Evolutionary conservation across 2,888 invertebrate genomes (phyloP).

Genomic region (Pammene fasciana): DNA sequence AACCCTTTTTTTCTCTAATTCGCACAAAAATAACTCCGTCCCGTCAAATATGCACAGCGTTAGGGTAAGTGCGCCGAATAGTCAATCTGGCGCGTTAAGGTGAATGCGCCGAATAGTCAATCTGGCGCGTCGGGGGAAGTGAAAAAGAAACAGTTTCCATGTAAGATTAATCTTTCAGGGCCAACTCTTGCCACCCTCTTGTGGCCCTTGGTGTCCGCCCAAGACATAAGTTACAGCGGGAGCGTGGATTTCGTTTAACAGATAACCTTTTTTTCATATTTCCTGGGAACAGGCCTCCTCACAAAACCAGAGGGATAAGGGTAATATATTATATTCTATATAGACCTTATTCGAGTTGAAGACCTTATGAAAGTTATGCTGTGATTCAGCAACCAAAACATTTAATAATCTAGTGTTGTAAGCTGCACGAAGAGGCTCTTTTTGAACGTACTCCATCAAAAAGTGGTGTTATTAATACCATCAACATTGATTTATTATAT

Average conservation of each 20-base stretch:
- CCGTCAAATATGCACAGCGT: slow-evolving; percentile 16
- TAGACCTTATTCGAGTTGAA: too few relatives aligned
- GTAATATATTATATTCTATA: too few relatives aligned
- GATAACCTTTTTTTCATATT: too few relatives aligned
- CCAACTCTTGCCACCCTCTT: slow-evolving; percentile 34
- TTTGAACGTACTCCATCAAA: too few relatives aligned
- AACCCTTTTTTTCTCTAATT: background rate
- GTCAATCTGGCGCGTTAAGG: slow-evolving; percentile 26
- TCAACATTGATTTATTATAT: too few relatives aligned
- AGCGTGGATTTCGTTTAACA: background rate
- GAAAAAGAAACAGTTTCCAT: slow-evolving; percentile 43
- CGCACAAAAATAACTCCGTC: background rate
- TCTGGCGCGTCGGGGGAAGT: slow-evolving; percentile 22
- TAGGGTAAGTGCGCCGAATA: slow-evolving; percentile 16
- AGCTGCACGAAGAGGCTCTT: too few relatives aligned
- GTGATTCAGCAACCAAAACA: too few relatives aligned
- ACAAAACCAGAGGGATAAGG: too few relatives aligned
- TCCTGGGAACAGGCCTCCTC: too few relatives aligned
- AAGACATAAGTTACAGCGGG: background rate
- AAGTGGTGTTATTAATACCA: too few relatives aligned
- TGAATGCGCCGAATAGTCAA: slow-evolving; percentile 28
- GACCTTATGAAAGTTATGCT: too few relatives aligned
- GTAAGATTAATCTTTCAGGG: slow-evolving; percentile 45
- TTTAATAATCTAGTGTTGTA: too few relatives aligned
- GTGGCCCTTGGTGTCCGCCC: slow-evolving; percentile 7